Evolutionary conservation across 2,888 invertebrate species (phyloP), one percentile per base, ranked within the genome.

Genomic region (Cylloceria caligata): DNA sequence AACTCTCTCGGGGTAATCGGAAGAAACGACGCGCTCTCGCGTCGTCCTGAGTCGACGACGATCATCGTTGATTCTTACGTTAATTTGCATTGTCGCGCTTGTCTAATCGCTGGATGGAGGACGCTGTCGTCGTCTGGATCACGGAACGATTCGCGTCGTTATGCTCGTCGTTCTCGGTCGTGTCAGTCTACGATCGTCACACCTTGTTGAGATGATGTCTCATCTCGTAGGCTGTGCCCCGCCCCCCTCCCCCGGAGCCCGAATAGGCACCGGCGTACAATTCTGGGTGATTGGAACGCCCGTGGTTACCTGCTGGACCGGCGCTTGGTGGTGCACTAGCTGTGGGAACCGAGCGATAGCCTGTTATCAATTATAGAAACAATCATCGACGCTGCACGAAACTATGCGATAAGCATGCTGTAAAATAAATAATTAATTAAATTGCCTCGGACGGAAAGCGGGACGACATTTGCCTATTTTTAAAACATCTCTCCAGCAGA

Each of bases 231-330:
- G 95, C 94, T 92, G 95, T 94, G 85, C 93, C 88, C 88, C 92
- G 85, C 71, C 90, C 87, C 62, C 89, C 89, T 89, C 90, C 89
- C 83, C 90, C 90, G 87, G 91, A 90, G 86, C 93, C 93, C 89
- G 95, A 95, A 93, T 96, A 96, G 81, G 96, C 96, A 88, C 95
- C 95, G 84, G 96, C 96, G 93, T 96, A 96, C 81, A 95, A 94
- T 92, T 96, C 96, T 81, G 94, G 94, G 87, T 93, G 94, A 87
- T 93, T 94, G 90, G 93, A 90, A 84, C 93, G 92, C 86, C 91
- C 90, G 94, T 93, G 87, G 87, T 93, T 93, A 88, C 93, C 93
- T 68, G 94, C 93, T 27, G 94, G 79, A 83, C 89, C 93, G 77
- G 93, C 92, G 83, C 93, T 92, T 77, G 93, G 93, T 86, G 94